Conservation (phyloP, 2,113 vertebrate species). For the Procavia capensis region DNA sequence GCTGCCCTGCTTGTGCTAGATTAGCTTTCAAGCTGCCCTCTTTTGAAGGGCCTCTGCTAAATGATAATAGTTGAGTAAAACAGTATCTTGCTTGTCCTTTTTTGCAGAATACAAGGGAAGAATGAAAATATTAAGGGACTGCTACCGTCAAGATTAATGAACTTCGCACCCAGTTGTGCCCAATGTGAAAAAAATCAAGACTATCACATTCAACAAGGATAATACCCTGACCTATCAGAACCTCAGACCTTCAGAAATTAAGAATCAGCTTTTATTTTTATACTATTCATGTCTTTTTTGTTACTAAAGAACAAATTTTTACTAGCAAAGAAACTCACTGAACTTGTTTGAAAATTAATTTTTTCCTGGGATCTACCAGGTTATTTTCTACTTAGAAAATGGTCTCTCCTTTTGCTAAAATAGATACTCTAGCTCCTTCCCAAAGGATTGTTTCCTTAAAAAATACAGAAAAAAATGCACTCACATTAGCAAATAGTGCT, state of each 20-base stretch:
- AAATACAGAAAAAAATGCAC: neutral
- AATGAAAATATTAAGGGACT: neutral
- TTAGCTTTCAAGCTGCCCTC: neutral
- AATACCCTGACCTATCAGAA: neutral
- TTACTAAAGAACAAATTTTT: constrained; percentile 17
- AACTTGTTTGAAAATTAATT: constrained; percentile 33
- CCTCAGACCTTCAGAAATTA: neutral
- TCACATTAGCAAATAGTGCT: neutral
- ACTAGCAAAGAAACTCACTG: neutral
- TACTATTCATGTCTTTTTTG: neutral
- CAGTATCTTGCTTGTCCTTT: neutral
- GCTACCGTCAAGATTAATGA: neutral
- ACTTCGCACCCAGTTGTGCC: neutral
- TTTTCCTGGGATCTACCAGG: neutral
- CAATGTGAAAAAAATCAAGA: neutral
- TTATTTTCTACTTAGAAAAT: constrained; percentile 39
- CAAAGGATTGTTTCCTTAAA: neutral
- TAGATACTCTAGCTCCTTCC: neutral
- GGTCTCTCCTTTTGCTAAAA: neutral
- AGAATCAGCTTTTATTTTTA: constrained; percentile 5
- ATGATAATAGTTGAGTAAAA: neutral
- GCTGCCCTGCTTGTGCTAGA: neutral
- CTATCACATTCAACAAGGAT: neutral
- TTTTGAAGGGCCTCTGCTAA: neutral
- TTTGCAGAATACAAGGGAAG: neutral